A percentile compares a stretch with the other conserved stretches of the same genome.
Evolutionary conservation across 2,797 vertebrate genomes (phyloP).

Genomic region (Clarias laeviceps): DNA sequence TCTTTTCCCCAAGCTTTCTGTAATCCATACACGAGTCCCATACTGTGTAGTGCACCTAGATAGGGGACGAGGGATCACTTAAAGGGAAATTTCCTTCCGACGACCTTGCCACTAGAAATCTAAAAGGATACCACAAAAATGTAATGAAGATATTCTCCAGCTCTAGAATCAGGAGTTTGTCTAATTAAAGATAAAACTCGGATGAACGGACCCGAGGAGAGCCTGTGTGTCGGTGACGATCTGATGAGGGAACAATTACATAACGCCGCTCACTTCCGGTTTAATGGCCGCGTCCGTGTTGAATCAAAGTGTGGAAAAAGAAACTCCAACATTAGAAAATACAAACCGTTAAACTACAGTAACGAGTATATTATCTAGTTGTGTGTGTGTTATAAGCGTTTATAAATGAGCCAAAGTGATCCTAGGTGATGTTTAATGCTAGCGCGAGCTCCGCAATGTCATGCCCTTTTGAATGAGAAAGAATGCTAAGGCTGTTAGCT

Average conservation of each 20-base stretch:
- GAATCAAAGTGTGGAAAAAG: background rate
- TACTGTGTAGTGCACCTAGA: no score
- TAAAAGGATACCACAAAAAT: no score
- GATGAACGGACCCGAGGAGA: background rate
- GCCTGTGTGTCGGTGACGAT: no score
- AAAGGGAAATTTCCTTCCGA: background rate
- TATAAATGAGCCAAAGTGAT: background rate
- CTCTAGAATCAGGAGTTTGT: background rate
- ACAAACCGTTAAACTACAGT: no score
- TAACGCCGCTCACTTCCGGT: slow-evolving; percentile 1
- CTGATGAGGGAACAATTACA: slow-evolving; percentile 19
- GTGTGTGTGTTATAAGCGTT: no score
- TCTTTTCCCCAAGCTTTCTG: no score
- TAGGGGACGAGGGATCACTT: background rate
- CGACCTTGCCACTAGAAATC: slow-evolving; percentile 57
- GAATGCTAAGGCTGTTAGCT: background rate
- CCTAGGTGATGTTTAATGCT: background rate
- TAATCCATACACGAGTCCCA: no score
- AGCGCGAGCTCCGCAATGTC: background rate
- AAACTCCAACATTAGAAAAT: background rate
- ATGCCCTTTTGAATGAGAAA: slow-evolving; percentile 12
- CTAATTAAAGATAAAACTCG: no score
- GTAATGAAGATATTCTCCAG: no score
- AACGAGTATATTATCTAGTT: background rate
- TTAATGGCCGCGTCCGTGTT: background rate